A percentile compares a stretch with the other conserved stretches of the same genome.
phyloP scores from a whole-genome alignment of 1,140 invertebrate genomes.

The Macrocentrus cingulum region DNA sequence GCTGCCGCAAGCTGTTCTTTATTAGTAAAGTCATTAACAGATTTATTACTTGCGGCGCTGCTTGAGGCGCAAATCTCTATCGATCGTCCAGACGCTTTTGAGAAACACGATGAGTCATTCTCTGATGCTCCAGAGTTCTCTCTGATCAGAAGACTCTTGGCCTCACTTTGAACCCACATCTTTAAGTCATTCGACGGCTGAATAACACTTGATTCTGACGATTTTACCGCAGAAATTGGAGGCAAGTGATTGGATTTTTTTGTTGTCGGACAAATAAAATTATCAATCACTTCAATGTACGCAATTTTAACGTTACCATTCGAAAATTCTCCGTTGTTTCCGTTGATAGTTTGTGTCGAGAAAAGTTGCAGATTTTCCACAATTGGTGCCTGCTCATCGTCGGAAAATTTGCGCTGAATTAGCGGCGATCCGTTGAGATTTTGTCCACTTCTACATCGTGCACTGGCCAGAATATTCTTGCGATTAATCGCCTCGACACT shows the following conservation, averaged over 20 bases:
- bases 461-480: constrained; percentile 84
- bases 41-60: constrained; percentile 5
- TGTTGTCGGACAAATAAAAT: constrained; percentile 33
- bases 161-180: constrained; percentile 44
- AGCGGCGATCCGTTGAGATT: constrained; percentile 69
- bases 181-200: constrained; percentile 46
- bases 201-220: constrained; percentile 30
- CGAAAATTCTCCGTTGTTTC: no score
- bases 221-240: constrained; percentile 11
- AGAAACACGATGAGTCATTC: background rate
- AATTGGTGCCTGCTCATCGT: constrained; percentile 52
- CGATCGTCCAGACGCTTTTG: no score
- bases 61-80: no score
- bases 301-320: constrained; percentile 48
- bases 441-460: constrained; percentile 77
- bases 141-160: constrained; percentile 31
- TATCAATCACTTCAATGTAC: constrained; percentile 56
- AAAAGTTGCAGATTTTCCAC: constrained; percentile 26
- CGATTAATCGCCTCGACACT: constrained; percentile 81
- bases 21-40: constrained; percentile 5
- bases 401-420: constrained; percentile 67
- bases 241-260: constrained; percentile 28
- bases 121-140: background rate
- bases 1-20: background rate
- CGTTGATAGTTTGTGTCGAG: no score